Evolutionary conservation across 1,140 invertebrate genomes (phyloP).

Genomic region (Aporrectodea caliginosa): DNA sequence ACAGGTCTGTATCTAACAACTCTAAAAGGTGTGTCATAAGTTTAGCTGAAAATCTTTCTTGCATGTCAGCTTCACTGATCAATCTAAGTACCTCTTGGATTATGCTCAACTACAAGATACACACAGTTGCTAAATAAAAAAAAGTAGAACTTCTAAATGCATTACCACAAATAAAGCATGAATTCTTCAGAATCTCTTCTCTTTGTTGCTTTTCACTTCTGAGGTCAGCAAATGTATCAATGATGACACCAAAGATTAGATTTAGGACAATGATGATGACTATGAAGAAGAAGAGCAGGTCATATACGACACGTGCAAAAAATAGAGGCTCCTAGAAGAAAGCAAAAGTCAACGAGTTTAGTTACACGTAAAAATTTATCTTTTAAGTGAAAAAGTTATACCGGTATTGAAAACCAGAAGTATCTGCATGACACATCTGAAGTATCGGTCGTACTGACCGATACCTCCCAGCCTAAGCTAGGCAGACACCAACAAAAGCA

Average conservation of each 20-base stretch:
- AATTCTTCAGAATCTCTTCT: conserved; percentile 94
- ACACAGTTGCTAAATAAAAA: too few species aligned
- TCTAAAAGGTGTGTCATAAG: too few species aligned
- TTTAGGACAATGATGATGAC: conserved; percentile 99
- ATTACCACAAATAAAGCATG: conserved; percentile 97
- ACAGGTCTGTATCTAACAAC: too few species aligned
- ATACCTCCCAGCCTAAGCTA: background rate
- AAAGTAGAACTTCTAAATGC: too few species aligned
- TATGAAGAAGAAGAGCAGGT: conserved; percentile 98
- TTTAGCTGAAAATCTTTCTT: too few species aligned
- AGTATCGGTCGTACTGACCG: background rate
- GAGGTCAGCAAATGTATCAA: conserved; percentile 98
- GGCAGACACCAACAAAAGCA: background rate
- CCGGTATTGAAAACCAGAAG: background rate
- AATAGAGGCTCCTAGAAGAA: conserved; percentile 83
- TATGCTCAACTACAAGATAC: too few species aligned
- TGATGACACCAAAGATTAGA: conserved; percentile 99
- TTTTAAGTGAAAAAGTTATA: background rate
- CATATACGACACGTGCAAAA: conserved; percentile 90
- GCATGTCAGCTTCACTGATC: too few species aligned
- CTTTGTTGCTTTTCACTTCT: conserved; percentile 99
- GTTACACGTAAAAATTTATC: background rate
- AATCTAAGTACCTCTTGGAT: too few species aligned
- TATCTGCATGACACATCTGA: background rate
- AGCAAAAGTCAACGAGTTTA: background rate